Conservation (phyloP, 2,888 invertebrate genomes). For the Lithosia quadra region DNA sequence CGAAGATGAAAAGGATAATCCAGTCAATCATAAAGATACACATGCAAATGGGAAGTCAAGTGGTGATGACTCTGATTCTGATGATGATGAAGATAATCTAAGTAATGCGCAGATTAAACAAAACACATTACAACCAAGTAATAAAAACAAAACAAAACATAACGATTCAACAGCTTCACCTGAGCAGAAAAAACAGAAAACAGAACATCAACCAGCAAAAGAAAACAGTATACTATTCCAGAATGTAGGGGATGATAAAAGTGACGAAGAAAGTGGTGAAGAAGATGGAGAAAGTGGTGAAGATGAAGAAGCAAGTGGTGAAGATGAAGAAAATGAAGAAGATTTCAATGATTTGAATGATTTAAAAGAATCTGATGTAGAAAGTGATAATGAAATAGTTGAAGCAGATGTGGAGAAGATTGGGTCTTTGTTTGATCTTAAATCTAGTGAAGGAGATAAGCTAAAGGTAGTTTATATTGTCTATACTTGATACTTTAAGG, state of each 20-base stretch:
- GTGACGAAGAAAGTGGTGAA: conserved; percentile 33
- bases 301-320: conserved; percentile 33
- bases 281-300: conserved; percentile 37
- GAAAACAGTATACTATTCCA: conserved; percentile 36
- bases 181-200: conserved; percentile 4
- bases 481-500: too few species aligned
- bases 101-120: conserved; percentile 20
- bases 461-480: conserved; percentile 64
- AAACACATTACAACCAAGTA: conserved; percentile 14
- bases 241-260: conserved; percentile 34
- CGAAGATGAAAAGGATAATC: conserved; percentile 17
- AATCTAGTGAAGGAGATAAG: conserved; percentile 71
- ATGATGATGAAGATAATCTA: conserved; percentile 27
- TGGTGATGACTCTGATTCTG: conserved; percentile 23
- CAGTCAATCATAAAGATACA: conserved; percentile 3
- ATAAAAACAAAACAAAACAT: conserved; percentile 19
- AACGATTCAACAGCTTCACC: conserved; percentile 1
- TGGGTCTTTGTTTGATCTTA: conserved; percentile 69
- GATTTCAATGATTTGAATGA: conserved; percentile 75
- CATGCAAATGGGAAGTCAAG: background rate
- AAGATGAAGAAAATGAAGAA: conserved; percentile 38
- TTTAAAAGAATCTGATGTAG: conserved; percentile 80
- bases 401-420: conserved; percentile 61
- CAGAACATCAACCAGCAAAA: conserved; percentile 18
- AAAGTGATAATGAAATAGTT: conserved; percentile 62